A percentile compares a stretch with the other conserved stretches of the same genome.
These are phyloP conservation scores for Craseonycteris thonglongyai DNA, from an alignment of 2,113 vertebrate genomes.

Conservation along the genomic window DNA sequence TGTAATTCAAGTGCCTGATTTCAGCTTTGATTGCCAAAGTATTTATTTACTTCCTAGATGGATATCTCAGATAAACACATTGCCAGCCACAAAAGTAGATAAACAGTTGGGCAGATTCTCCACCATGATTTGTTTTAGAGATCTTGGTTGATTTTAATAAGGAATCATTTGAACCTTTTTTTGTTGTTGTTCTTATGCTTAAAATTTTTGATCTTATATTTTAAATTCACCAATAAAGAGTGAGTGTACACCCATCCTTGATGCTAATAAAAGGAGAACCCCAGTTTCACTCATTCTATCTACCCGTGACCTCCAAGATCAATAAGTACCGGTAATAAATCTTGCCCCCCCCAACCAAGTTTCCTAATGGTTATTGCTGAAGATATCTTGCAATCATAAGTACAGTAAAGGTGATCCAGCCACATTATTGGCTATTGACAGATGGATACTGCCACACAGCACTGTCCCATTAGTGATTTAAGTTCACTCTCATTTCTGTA, in stretches of 20 bases:
- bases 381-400: background rate
- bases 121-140: background rate
- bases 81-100: background rate
- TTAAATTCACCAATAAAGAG: background rate
- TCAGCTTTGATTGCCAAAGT: background rate
- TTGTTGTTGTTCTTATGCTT: background rate
- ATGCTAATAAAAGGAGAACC: background rate
- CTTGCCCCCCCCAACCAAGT: accelerated
- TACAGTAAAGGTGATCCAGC: background rate
- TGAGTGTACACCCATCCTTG: background rate
- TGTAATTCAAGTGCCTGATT: background rate
- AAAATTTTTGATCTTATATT: background rate
- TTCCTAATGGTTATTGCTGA: background rate
- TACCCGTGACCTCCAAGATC: background rate
- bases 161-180: background rate
- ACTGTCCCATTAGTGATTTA: background rate
- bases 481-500: background rate
- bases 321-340: background rate
- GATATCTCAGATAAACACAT: background rate
- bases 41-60: background rate
- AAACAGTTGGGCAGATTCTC: background rate
- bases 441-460: background rate
- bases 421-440: background rate
- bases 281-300: no score
- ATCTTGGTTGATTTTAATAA: background rate